These are phyloP conservation scores for Chunga burmeisteri DNA, from an alignment of 2,113 vertebrate species.

Conservation along the genomic window DNA sequence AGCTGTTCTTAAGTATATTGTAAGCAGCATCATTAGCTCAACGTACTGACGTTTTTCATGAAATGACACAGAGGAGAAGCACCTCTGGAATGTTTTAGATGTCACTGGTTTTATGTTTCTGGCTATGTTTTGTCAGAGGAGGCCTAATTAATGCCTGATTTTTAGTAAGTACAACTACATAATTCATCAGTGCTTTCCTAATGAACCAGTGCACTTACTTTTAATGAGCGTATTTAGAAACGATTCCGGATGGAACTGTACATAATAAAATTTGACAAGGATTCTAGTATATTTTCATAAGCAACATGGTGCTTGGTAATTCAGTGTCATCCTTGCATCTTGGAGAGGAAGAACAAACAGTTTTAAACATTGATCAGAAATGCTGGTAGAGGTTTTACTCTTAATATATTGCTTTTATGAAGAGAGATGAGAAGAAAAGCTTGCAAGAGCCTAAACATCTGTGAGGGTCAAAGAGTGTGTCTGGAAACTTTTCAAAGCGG, in stretches of 20 bases:
- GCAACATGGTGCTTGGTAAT: not conserved
- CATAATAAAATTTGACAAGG: constrained; percentile 30
- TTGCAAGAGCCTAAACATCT: constrained; percentile 29
- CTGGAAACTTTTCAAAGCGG: constrained; percentile 21
- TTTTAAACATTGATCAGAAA: constrained; percentile 50
- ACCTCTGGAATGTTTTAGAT: constrained; percentile 43
- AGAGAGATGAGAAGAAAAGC: constrained; percentile 22
- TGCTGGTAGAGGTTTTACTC: not conserved
- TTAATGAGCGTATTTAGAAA: constrained; percentile 31
- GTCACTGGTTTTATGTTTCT: constrained; percentile 31
- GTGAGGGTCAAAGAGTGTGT: constrained; percentile 15
- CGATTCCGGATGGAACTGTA: not conserved
- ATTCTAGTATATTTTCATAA: not conserved
- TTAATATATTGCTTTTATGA: not conserved
- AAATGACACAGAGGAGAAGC: not conserved
- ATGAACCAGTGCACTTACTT: constrained; percentile 2
- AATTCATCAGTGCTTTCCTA: constrained; percentile 18
- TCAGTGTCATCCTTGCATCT: not conserved
- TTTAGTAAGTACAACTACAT: constrained; percentile 33
- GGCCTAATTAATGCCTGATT: constrained; percentile 33
- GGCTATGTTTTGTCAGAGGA: constrained; percentile 41
- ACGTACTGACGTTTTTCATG: not conserved
- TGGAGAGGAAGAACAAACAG: not conserved
- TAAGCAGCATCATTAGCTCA: constrained; percentile 30
- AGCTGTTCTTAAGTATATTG: constrained; percentile 8